A percentile compares a stretch with the other conserved stretches of the same genome.
Evolutionary conservation across 2,888 invertebrate species (phyloP).

Genomic region (Drosophila koepferae): DNA sequence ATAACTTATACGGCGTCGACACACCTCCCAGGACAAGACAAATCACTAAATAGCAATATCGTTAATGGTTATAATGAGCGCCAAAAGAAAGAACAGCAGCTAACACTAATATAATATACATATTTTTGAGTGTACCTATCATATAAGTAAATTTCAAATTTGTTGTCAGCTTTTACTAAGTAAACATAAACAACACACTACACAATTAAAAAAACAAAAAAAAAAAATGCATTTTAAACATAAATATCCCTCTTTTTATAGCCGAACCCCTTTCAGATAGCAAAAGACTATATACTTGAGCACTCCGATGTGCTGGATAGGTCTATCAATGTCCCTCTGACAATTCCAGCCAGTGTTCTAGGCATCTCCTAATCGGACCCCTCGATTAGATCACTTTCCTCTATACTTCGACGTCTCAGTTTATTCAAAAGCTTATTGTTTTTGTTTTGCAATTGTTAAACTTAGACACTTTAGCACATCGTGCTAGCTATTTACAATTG

Average conservation of each 20-base stretch:
- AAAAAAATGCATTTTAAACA: slow-evolving; percentile 62
- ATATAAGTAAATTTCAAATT: slow-evolving; percentile 73
- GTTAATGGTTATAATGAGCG: slow-evolving; percentile 26
- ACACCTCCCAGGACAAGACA: slow-evolving; percentile 46
- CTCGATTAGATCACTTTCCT: not conserved
- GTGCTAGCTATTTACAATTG: slow-evolving; percentile 26
- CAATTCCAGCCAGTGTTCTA: not conserved
- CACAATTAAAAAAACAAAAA: slow-evolving; percentile 40
- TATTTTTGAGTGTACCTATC: slow-evolving; percentile 76
- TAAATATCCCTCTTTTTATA: slow-evolving; percentile 7
- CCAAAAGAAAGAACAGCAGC: slow-evolving; percentile 12
- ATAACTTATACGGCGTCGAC: slow-evolving; percentile 15
- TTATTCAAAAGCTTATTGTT: slow-evolving; percentile 47
- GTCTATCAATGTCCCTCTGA: not conserved
- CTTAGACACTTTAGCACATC: slow-evolving; percentile 50
- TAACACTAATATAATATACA: slow-evolving; percentile 32
- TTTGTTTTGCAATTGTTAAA: slow-evolving; percentile 75
- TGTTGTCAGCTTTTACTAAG: slow-evolving; percentile 78
- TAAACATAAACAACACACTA: slow-evolving; percentile 56
- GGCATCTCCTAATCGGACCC: not conserved
- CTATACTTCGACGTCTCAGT: not conserved
- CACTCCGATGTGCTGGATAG: not conserved
- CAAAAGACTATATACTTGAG: not conserved
- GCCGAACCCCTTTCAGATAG: not conserved
- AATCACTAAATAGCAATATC: slow-evolving; percentile 46